Evolutionary conservation across 1,140 invertebrate species (phyloP), one percentile per base, ranked within the genome.

Genomic region (Propsilocerus akamusi): DNA sequence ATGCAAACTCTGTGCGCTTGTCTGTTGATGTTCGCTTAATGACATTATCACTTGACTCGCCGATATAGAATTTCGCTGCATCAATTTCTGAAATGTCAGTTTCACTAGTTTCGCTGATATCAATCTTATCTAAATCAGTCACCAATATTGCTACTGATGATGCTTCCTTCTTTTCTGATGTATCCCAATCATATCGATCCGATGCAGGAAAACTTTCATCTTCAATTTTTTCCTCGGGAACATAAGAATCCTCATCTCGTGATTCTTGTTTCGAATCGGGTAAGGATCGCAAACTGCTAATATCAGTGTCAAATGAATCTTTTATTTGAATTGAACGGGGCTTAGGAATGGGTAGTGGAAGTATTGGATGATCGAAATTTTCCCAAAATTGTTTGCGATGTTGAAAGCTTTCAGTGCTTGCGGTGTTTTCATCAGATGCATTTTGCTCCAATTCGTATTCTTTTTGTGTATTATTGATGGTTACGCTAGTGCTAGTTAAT

Each of bases 11-110:
- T 10, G 20, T 10, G 12, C 49, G 30, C 25, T 51, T 51, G 4
- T 8, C 61, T 14, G 54, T 53, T 22, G 57, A 53, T 5, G 61
- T 61, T 46, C 64, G 65, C 11, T 46, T 60, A 17, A 65, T 65
- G 2, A 65, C 56, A 56, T 65, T 62, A 0, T 55, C 56, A 41
- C 63, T 64, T 0, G 63, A 65, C 51, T 65, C 63, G 0, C 63
- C 63, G 25, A 65, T 65, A 49, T 65, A 65, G 17, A 65, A 65
- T 37, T 61, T 61, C 1, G 63, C 60, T 25, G 17, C 26, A 22
- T 25, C 26, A 28, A 14, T 26, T 14, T 22, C 26, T 5, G 22
- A 7, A 46, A 14, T 20, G 22, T 14, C 37, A 5, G 14, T 30
- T 4, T 28, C 26, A 10, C 25, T 22, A 2, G 47, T 6, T 26